These are phyloP conservation scores for Fragum fragum DNA, from an alignment of 2,888 invertebrate genomes.

Conservation along the genomic window DNA sequence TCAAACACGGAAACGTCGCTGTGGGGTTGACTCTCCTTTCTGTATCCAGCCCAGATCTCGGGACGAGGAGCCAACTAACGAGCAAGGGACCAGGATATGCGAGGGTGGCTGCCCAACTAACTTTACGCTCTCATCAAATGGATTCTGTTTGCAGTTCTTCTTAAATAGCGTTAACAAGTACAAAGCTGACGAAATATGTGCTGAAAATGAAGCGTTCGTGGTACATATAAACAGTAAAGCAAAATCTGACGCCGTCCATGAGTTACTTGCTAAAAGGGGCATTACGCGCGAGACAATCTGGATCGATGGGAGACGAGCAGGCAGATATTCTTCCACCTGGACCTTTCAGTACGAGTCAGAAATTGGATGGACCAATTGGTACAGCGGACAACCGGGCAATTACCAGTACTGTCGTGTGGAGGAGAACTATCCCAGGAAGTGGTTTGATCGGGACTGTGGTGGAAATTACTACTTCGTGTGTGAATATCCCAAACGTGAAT, in stretches of 20 bases:
- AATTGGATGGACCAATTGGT: background rate
- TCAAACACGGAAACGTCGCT: background rate
- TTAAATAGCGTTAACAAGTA: background rate
- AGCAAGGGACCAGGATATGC: background rate
- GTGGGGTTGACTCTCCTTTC: constrained; percentile 8
- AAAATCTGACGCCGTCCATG: constrained; percentile 11
- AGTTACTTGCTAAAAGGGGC: background rate
- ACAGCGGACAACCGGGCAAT: constrained; percentile 3
- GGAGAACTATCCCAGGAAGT: constrained; percentile 1
- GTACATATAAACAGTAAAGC: constrained; percentile 10
- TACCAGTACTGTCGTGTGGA: constrained; percentile 10
- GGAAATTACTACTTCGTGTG: constrained; percentile 5
- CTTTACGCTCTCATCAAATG: background rate
- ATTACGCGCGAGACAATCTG: constrained; percentile 7
- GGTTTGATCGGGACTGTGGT: constrained; percentile 13
- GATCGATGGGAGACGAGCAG: constrained; percentile 9
- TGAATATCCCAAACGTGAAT: background rate
- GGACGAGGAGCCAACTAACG: background rate
- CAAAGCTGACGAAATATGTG: background rate
- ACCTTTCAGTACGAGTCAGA: background rate
- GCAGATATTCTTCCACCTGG: background rate
- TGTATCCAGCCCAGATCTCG: constrained; percentile 14
- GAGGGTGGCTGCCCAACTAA: background rate
- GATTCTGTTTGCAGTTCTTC: constrained; percentile 15
- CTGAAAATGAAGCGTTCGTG: background rate